Evolutionary conservation across 2,888 invertebrate species (phyloP), one percentile per base, ranked within the genome.

Genomic region (Lasioglossum calceatum): DNA sequence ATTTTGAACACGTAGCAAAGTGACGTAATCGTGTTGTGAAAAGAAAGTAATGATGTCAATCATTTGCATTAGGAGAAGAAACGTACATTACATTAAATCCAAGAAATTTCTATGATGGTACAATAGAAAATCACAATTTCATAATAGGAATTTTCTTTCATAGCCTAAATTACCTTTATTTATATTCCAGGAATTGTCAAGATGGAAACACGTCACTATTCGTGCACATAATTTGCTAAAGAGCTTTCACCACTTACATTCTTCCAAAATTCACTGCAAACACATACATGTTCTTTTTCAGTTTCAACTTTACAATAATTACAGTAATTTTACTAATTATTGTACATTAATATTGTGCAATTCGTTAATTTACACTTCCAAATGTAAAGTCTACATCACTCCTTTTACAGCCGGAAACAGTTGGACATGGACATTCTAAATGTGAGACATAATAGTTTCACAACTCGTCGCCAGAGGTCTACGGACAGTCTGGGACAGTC

Each of bases 171-270:
- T 92, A 94, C 93, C 91, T 93, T 92, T 92, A 92, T 93, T 92
- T 92, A 91, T 86, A 81, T 89, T 89, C 79, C 83, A 82, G 83
- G 81, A 92, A 88, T 88, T 92, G 93, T 94, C 94, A 94, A 92
- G 93, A 94, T 91, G 92, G 92, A 89, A 94, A 94, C 91, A 93
- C 93, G 94, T 94, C 93, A 93, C 92, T 91, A 82, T 88, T 89
- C 79, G 87, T 90, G 89, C 91, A 90, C 94, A 95, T 95, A 93
- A 90, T 93, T 93, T 87, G 85, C 85, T 80, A 77, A 81, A 79
- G 76, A 84, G 72, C 47, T 82, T 74, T 84, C 82, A 85, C 80
- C 77, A 76, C 71, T 81, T 74, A 54, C 85, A 47, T 54, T 39
- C 47, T 39, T 61, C 23, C 39, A n/a, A 36, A 70, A 80, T 32